Evolutionary conservation across 2,797 vertebrate species (phyloP), one percentile per base, ranked within the genome.

Genomic region (Sebastes wilsoni): DNA sequence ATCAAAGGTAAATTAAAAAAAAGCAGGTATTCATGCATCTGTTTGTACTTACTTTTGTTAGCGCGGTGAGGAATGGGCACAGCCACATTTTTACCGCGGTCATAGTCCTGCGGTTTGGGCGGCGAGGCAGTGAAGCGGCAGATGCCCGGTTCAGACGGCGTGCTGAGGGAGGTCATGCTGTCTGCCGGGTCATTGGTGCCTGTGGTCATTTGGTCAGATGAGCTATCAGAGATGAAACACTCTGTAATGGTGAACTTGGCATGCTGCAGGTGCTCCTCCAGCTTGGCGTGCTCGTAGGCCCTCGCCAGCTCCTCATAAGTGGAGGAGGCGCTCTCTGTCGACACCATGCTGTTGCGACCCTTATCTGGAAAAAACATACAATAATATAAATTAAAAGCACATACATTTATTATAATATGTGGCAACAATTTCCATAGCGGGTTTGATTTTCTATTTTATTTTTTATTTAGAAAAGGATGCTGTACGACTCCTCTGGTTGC

Each of bases 131-230:
- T 99, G 88, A 99, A 99, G 92, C 98, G 97, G 87, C 98, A 99
- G 95, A 99, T 99, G 92, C 98, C 98, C 0, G 98, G 98, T 90
- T 99, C 98, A 0, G 98, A 99, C 0, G 98, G 98, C 1, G 98
- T 99, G 96, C 98, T 99, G 96, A 98, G 97, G 72, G 98, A 99
- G 1, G 98, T 99, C 98, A 99, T 99, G 94, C 98, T 99, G 95
- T 99, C 98, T 0, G 98, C 98, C 0, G 98, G 98, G 94, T 99
- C 98, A 0, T 98, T 99, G 93, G 98, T 99, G 81, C 98, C 98
- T 0, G 98, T 99, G 92, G 98, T 99, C 98, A 99, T 99, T 95
- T 99, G 98, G 95, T 99, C 98, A 0, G 98, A 99, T 13, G 98
- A 99, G 91, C 98, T 99, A 95, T 99, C 98, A 0, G 98, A 99